These are phyloP conservation scores for Cremastinae sp. DNA, from an alignment of 2,888 invertebrate genomes.

Conservation along the genomic window DNA sequence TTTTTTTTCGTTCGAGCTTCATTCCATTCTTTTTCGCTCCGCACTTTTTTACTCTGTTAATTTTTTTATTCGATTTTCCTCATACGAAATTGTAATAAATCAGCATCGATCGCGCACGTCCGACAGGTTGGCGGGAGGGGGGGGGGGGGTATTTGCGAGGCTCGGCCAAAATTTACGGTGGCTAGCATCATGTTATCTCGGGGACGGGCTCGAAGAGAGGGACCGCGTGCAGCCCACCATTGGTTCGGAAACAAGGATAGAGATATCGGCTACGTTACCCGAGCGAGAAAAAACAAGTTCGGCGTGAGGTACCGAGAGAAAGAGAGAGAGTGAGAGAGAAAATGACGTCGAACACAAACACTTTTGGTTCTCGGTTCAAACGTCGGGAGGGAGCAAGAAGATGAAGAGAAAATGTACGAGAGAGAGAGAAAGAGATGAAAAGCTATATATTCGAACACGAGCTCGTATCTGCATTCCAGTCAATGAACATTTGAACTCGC, in stretches of 20 bases:
- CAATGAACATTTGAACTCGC: conserved; percentile 70
- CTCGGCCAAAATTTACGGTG: conserved; percentile 60
- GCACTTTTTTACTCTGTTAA: background rate
- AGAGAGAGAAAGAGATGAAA: conserved; percentile 36
- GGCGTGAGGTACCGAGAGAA: conserved; percentile 13
- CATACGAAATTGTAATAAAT: conserved; percentile 60
- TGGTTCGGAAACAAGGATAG: conserved; percentile 41
- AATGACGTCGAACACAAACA: conserved; percentile 37
- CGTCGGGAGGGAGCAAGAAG: conserved; percentile 47
- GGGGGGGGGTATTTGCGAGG: conserved; percentile 58
- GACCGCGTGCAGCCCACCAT: conserved; percentile 20
- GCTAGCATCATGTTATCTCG: conserved; percentile 59
- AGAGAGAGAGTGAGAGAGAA: conserved; percentile 36
- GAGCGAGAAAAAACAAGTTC: conserved; percentile 16
- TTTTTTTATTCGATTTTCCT: conserved; percentile 39
- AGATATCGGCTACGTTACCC: background rate
- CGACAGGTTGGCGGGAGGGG: too few species aligned
- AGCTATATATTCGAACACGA: conserved; percentile 55
- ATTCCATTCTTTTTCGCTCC: background rate
- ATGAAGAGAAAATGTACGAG: conserved; percentile 46
- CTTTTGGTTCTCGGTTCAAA: conserved; percentile 58
- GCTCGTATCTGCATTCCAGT: conserved; percentile 74
- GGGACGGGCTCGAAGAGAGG: conserved; percentile 45
- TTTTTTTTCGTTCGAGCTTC: conserved; percentile 9
- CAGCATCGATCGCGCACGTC: conserved; percentile 55